These are phyloP conservation scores for human DNA, from an alignment of 2,113 vertebrate species.

Conservation along the genomic window DNA sequence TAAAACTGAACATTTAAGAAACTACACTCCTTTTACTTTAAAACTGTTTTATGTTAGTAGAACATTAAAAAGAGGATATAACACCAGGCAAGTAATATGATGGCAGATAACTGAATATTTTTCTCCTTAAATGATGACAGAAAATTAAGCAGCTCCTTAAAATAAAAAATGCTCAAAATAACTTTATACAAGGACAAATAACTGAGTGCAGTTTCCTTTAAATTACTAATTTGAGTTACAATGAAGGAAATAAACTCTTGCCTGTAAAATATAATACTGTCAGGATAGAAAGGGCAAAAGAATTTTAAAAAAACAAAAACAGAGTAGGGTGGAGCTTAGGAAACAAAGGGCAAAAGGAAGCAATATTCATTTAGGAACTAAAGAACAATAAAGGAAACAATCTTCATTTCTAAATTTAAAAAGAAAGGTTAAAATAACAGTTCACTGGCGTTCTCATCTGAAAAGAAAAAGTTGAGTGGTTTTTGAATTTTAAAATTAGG, in stretches of 20 bases:
- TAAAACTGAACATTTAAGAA: background rate
- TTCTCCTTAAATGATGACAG: background rate
- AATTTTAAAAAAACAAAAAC: background rate
- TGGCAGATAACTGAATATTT: background rate
- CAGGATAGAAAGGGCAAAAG: background rate
- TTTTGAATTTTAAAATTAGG: constrained; percentile 15
- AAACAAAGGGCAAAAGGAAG: background rate
- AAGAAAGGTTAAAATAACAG: background rate
- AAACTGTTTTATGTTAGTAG: background rate
- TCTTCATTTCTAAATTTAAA: background rate
- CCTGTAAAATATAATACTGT: background rate
- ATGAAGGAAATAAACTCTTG: background rate
- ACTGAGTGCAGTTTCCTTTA: background rate
- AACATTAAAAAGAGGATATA: background rate
- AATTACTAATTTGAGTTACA: background rate
- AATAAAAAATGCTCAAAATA: background rate
- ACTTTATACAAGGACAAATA: constrained; percentile 23
- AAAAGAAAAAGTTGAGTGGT: background rate
- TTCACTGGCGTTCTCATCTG: background rate
- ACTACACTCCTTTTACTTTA: background rate
- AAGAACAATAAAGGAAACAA: background rate
- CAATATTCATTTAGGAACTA: too few species aligned
- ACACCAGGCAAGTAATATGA: background rate
- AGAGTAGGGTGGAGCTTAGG: background rate
- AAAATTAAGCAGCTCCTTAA: background rate